These are phyloP conservation scores for Patella caerulea DNA, from an alignment of 2,888 invertebrate genomes.

Conservation along the genomic window DNA sequence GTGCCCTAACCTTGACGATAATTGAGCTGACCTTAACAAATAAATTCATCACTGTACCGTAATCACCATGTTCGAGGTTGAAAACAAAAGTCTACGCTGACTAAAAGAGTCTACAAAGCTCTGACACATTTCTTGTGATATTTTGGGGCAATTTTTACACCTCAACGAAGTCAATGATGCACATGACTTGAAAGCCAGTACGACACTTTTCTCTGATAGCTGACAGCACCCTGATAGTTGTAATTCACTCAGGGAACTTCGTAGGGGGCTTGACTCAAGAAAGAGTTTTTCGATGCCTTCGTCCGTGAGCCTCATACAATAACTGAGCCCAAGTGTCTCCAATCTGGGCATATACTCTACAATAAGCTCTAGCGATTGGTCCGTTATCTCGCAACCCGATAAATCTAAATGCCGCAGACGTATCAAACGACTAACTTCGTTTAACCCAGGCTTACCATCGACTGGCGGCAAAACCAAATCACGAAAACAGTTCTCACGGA, in stretches of 20 bases:
- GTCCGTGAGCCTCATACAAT: constrained; percentile 90
- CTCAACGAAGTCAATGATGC: background rate
- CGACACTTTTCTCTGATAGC: constrained; percentile 43
- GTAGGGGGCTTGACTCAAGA: constrained; percentile 12
- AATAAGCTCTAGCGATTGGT: constrained; percentile 80
- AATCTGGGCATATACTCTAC: constrained; percentile 72
- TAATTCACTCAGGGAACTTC: constrained; percentile 40
- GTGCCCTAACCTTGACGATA: no score
- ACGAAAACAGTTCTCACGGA: constrained; percentile 86
- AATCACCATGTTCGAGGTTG: background rate
- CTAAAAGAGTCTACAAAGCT: background rate
- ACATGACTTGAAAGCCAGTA: background rate
- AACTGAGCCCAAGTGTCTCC: constrained; percentile 84
- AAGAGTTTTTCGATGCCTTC: constrained; percentile 80
- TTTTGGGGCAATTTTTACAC: background rate
- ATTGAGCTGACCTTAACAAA: no score
- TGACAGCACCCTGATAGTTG: constrained; percentile 48
- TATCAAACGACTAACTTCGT: constrained; percentile 83
- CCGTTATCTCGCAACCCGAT: constrained; percentile 91
- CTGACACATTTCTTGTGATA: background rate
- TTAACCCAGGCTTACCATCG: constrained; percentile 83
- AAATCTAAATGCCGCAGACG: constrained; percentile 83
- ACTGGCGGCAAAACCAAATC: constrained; percentile 90
- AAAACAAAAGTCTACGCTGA: background rate
- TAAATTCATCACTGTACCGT: no score